A percentile compares a stretch with the other conserved stretches of the same genome.
These are phyloP conservation scores for Neofelis nebulosa DNA, from an alignment of 2,113 vertebrate species.

Conservation along the genomic window DNA sequence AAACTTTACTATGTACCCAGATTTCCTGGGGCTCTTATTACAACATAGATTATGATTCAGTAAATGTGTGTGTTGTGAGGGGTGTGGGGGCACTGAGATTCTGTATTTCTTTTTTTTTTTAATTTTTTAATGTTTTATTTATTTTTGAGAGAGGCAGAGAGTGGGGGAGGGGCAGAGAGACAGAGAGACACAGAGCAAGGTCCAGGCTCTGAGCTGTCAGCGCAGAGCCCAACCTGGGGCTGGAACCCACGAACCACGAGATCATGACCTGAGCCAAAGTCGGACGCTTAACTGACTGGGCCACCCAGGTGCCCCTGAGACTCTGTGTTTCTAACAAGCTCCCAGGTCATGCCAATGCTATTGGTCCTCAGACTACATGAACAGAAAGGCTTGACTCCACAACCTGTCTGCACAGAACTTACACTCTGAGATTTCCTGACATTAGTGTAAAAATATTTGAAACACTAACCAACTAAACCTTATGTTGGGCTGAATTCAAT, in stretches of 20 bases:
- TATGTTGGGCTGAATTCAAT: neutral
- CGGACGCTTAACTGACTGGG: too few relatives aligned
- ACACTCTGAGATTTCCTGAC: neutral
- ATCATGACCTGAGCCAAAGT: too few relatives aligned
- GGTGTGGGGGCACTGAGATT: neutral
- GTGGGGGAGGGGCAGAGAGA: too few relatives aligned
- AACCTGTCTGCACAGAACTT: neutral
- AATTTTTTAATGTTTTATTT: too few relatives aligned
- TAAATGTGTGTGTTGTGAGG: neutral
- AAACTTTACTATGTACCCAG: neutral
- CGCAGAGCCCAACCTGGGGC: too few relatives aligned
- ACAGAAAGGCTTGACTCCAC: neutral
- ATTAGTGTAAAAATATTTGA: neutral
- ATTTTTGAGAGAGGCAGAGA: too few relatives aligned
- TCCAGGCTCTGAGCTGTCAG: too few relatives aligned
- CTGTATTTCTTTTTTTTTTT: neutral
- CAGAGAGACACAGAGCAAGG: too few relatives aligned
- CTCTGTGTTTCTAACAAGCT: neutral
- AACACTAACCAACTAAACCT: neutral
- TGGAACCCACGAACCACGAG: too few relatives aligned
- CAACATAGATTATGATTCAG: neutral
- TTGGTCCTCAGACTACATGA: neutral
- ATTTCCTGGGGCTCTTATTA: neutral
- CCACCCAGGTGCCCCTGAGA: neutral
- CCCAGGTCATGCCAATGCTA: neutral